Conservation (phyloP, 2,113 vertebrate species). For the Oceanodroma tethys region DNA sequence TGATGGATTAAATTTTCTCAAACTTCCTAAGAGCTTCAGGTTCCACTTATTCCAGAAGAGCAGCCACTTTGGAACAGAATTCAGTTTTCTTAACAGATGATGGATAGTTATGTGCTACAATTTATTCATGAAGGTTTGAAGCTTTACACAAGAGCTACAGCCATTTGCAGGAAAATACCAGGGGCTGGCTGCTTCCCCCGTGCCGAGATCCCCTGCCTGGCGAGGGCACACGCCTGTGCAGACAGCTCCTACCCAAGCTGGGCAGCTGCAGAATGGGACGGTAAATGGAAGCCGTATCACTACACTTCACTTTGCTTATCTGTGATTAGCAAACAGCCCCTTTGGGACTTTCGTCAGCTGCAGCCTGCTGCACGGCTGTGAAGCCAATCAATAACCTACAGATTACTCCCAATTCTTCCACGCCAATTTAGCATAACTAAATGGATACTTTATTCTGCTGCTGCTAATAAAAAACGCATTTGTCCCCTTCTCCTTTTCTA, state of each 20-base stretch:
- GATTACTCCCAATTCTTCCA: not conserved
- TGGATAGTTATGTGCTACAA: rapidly evolving
- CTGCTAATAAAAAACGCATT: not conserved
- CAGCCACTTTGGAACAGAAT: not conserved
- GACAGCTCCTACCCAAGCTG: not conserved
- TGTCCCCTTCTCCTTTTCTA: not conserved
- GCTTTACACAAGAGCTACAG: not conserved
- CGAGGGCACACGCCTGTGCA: rapidly evolving
- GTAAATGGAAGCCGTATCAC: not conserved
- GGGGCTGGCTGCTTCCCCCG: rapidly evolving
- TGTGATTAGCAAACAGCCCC: not conserved
- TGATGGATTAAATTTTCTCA: not conserved
- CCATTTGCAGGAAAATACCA: not conserved
- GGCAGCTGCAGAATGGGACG: not conserved
- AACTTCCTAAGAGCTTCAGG: not conserved
- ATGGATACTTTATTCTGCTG: not conserved
- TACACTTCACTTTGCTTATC: not conserved
- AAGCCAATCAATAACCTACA: not conserved
- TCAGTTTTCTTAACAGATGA: not conserved
- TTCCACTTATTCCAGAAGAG: not conserved
- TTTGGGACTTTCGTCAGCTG: not conserved
- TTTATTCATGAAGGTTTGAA: not conserved
- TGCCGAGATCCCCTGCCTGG: not conserved
- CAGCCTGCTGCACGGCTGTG: not conserved
- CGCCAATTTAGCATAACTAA: not conserved